Evolutionary conservation across 2,797 vertebrate genomes (phyloP).

Genomic region (Sebastes cheni): DNA sequence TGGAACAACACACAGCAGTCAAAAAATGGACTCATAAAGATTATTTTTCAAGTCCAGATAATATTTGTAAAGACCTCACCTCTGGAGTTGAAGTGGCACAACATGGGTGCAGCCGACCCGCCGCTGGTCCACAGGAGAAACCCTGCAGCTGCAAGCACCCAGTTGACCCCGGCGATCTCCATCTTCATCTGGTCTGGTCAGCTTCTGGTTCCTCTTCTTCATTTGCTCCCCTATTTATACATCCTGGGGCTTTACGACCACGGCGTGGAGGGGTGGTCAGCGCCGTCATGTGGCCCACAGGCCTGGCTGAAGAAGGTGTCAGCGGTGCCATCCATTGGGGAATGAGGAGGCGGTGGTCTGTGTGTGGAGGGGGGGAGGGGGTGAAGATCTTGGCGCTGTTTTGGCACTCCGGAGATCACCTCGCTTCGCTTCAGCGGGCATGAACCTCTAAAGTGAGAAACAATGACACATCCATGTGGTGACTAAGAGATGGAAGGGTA

Average conservation of each 20-base stretch:
- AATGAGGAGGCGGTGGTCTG: slow-evolving; percentile 54
- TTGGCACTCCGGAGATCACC: slow-evolving; percentile 86
- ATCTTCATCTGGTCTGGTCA: slow-evolving; percentile 61
- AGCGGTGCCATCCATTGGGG: slow-evolving; percentile 73
- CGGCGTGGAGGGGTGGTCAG: slow-evolving; percentile 74
- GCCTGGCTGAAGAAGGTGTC: slow-evolving; percentile 60
- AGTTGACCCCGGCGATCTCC: slow-evolving; percentile 59
- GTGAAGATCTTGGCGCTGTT: slow-evolving; percentile 82
- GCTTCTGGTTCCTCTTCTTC: slow-evolving; percentile 40
- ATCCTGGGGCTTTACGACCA: slow-evolving; percentile 67
- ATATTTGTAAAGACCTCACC: slow-evolving; percentile 64
- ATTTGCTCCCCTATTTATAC: slow-evolving; percentile 80
- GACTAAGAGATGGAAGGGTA: slow-evolving; percentile 78
- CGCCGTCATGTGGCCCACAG: slow-evolving; percentile 58
- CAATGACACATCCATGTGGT: slow-evolving; percentile 85
- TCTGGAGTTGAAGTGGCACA: slow-evolving; percentile 84
- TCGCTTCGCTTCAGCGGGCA: slow-evolving; percentile 90
- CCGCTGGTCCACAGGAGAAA: slow-evolving; percentile 69
- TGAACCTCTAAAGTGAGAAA: slow-evolving; percentile 89
- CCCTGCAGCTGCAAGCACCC: slow-evolving; percentile 58
- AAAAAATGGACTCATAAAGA: not conserved
- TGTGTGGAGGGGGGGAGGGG: slow-evolving; percentile 28
- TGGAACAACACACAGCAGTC: slow-evolving; percentile 55
- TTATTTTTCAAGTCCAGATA: not conserved
- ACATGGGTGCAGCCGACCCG: slow-evolving; percentile 70